Base-by-base conservation (phyloP, 92 coral and sea anemone species). In the Pocillopora grandis region DNA sequence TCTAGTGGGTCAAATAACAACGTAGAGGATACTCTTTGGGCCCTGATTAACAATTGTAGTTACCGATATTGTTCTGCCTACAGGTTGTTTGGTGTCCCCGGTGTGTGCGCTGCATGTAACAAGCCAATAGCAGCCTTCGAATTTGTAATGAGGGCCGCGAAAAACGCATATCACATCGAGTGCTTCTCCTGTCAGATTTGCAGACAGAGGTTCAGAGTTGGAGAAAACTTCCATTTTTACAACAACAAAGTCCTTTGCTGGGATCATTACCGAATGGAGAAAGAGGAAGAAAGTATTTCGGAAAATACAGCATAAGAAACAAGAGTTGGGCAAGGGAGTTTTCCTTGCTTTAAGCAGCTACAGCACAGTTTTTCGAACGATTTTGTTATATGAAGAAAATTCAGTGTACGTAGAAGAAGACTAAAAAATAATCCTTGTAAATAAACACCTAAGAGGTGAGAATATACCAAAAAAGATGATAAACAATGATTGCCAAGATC, bases 121-220 rank as follows among this genome's bases (percentile, higher is more conserved):
- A 92, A 94, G 78, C 89, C 93, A 23, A 94, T 94, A 49, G 98
- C 98, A 13, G 98, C 98, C 19, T 94, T 92, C 77, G 98, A 94
- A 68, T 84, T 94, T 77, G 98, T 94, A 16, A 94, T 94, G 98
- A 84, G 95, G 56, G 98, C 95, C 21, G 91, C 86, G 9, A 90
- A 89, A 33, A 94, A 94, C 82, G 95, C 95, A 7, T 94, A 94
- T 72, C 98, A 94, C 63, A 94, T 94, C 85, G 98, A 94, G 72
- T 94, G 98, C 79, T 94, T 94, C 68, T 92, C 93, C 15, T 94
- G 98, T 58, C 98, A 94, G 75, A 75, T 86, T 62, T 94, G 98
- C 71, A 87, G 93, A n/a, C 92, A 94, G 76, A 85, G 98, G 83
- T 91, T 94, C 36, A 89, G 90, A 49, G 98, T 94, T 9, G 98